Evolutionary conservation across 2,888 invertebrate species (phyloP).

Genomic region (Ochropleura plecta): DNA sequence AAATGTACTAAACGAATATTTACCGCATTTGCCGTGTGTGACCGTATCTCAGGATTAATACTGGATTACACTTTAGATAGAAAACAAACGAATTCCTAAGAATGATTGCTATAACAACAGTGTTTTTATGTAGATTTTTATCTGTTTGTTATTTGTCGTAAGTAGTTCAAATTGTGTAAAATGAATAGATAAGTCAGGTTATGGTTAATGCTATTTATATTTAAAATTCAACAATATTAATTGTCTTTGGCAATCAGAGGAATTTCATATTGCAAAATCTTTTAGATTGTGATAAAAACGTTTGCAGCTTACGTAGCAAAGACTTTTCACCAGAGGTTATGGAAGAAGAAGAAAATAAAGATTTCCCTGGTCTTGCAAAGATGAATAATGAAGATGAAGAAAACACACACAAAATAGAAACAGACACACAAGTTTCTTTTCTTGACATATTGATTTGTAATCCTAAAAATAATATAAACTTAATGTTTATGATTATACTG

Average conservation of each 20-base stretch:
- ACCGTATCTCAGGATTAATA: slow-evolving; percentile 47
- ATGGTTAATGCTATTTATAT: not conserved
- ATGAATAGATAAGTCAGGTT: not conserved
- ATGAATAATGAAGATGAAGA: not conserved
- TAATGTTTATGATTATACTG: not conserved
- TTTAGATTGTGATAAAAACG: not conserved
- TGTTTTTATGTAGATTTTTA: slow-evolving; percentile 12
- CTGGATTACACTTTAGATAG: slow-evolving; percentile 38
- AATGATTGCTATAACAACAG: slow-evolving; percentile 16
- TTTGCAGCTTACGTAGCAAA: not conserved
- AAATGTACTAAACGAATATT: slow-evolving; percentile 31
- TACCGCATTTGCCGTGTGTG: slow-evolving; percentile 26
- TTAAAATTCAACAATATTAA: not conserved
- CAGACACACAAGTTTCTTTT: not conserved
- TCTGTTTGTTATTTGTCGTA: not conserved
- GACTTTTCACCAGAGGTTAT: not conserved
- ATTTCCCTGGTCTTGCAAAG: not conserved
- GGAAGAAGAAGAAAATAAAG: not conserved
- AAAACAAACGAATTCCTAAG: slow-evolving; percentile 29
- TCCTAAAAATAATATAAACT: not conserved
- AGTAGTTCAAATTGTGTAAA: not conserved
- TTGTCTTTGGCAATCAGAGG: not conserved
- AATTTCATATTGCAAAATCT: not conserved
- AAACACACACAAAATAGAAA: not conserved
- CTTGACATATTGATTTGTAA: not conserved